Base-by-base conservation (phyloP, 2,113 vertebrate genomes). In the Cynopterus brachyotis region DNA sequence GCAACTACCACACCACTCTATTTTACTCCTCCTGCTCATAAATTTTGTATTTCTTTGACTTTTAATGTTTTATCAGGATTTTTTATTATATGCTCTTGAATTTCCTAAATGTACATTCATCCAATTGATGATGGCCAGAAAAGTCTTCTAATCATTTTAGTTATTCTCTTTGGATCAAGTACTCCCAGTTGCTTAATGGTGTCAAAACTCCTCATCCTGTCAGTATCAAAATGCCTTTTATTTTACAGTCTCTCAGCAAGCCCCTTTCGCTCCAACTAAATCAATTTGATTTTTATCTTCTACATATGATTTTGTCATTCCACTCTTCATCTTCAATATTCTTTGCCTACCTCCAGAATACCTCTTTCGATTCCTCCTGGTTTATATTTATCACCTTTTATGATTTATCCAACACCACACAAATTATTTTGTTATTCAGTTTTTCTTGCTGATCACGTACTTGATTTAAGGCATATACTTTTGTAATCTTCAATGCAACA, bases 201-300 rank as follows among this genome's bases (percentile, higher is more conserved):
- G 40, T 40, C 8, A 47, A 50, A 92, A 89, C 13, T 88, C 1
- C 13, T 47, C 89, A 75, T 19, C 17, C 55, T 73, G 17, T 22
- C 62, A 28, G 42, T 94, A 7, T 16, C 40, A 53, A 47, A 88
- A 35, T 30, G 47, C 17, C 6, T 89, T 55, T 53, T 64, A 78
- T 78, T 95, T 78, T 70, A 11, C 35, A 1, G 1, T 60, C 32
- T 70, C n/a, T 9, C 9, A 45, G 19, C 7, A 50, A 83, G 24
- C 0, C 55, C 24, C 11, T 55, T 94, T 90, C 50, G 45, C 28
- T 57, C 35, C 50, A 66, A 64, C 19, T 59, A 83, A 53, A n/a
- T 80, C 84, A 11, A 60, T 57, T 88, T 60, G 6, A 83, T 92
- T 91, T 89, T 88, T 95, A 30, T 69, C 82, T 91, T 88, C 55